These are phyloP conservation scores for Thymelicus sylvestris DNA, from an alignment of 2,888 invertebrate species.

Conservation along the genomic window DNA sequence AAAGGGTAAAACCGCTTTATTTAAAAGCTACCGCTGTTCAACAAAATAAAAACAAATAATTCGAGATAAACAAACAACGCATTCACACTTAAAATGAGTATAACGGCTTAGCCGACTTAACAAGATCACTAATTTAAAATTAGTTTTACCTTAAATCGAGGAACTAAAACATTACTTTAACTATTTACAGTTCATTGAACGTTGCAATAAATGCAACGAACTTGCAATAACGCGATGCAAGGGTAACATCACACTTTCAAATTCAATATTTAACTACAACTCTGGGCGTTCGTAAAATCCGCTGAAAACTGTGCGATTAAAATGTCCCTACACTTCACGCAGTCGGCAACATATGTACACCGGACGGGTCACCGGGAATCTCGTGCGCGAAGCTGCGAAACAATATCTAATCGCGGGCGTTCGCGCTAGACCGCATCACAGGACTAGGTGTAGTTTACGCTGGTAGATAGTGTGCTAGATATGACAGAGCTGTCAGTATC, in stretches of 20 bases:
- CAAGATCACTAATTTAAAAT: constrained; percentile 13
- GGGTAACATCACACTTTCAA: constrained; percentile 47
- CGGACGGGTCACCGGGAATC: too few relatives aligned
- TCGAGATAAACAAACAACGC: constrained; percentile 1
- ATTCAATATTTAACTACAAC: constrained; percentile 39
- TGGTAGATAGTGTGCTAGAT: constrained; percentile 49
- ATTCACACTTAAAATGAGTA: neutral
- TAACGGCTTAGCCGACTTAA: constrained; percentile 19
- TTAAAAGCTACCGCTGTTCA: constrained; percentile 6
- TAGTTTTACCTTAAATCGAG: constrained; percentile 43
- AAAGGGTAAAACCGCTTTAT: constrained; percentile 12
- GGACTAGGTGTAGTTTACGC: constrained; percentile 48
- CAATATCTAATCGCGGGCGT: neutral
- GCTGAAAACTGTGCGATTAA: constrained; percentile 16
- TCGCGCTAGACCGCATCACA: neutral
- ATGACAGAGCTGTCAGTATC: constrained; percentile 51
- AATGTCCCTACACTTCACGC: neutral
- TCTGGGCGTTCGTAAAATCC: neutral
- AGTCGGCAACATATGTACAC: neutral
- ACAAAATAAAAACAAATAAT: constrained; percentile 4
- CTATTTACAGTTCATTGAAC: constrained; percentile 56
- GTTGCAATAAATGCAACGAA: constrained; percentile 41
- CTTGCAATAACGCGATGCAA: constrained; percentile 48
- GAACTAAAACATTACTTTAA: constrained; percentile 46
- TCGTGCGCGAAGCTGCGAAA: neutral